Conservation (phyloP, 2,888 invertebrate species). For the Hyposoter dolosus region DNA sequence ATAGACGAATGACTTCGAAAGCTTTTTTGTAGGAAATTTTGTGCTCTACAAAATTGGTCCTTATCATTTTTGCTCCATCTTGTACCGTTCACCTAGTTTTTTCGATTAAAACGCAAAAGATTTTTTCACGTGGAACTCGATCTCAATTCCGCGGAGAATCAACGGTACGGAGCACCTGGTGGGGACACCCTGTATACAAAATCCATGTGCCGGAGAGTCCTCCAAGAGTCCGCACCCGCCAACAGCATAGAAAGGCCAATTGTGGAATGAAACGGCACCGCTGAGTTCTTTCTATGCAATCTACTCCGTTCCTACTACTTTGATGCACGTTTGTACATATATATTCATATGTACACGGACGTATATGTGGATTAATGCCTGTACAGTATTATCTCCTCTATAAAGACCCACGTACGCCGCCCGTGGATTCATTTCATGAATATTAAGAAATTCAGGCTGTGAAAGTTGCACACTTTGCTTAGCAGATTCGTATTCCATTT, state of each 20-base stretch:
- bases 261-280: conserved; percentile 66
- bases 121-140: neutral
- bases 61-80: neutral
- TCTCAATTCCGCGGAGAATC: neutral
- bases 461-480: conserved; percentile 58
- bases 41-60: neutral
- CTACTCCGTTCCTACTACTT: conserved; percentile 41
- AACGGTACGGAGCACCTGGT: neutral
- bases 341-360: neutral
- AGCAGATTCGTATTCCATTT: conserved; percentile 8
- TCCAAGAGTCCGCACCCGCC: conserved; percentile 42
- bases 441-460: conserved; percentile 54
- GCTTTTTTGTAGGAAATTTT: neutral
- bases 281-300: conserved; percentile 45
- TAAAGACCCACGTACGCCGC: conserved; percentile 48
- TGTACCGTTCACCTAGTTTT: neutral
- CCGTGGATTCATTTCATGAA: conserved; percentile 57
- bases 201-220: conserved; percentile 34
- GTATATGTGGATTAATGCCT: conserved; percentile 7
- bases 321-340: conserved; percentile 27
- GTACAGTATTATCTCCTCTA: conserved; percentile 31
- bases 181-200: conserved; percentile 19
- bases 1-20: neutral
- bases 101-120: neutral
- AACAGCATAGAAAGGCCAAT: conserved; percentile 66